Evolutionary conservation across 2,888 invertebrate genomes (phyloP).

Genomic region (Fabriciana adippe): DNA sequence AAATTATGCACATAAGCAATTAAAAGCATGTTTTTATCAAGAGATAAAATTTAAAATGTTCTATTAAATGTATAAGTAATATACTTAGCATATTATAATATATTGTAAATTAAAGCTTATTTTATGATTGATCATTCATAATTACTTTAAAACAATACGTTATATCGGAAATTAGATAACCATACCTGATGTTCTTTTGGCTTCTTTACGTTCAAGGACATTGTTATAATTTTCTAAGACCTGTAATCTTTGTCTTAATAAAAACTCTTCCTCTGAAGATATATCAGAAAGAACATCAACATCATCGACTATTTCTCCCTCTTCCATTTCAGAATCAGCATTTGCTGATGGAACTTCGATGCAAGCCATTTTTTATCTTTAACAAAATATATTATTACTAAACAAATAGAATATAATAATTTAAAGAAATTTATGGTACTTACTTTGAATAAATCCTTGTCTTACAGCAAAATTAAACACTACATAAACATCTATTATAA

Average conservation of each 20-base stretch:
- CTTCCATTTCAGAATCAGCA: constrained; percentile 74
- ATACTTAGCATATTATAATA: too few species aligned
- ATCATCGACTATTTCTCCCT: constrained; percentile 76
- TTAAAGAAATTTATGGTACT: not conserved
- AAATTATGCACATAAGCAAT: too few species aligned
- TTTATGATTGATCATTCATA: too few species aligned
- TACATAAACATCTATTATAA: too few species aligned
- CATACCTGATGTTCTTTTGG: constrained; percentile 65
- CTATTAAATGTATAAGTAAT: too few species aligned
- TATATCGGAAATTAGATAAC: not conserved
- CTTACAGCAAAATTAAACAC: too few species aligned
- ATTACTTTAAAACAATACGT: not conserved
- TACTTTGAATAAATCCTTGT: too few species aligned
- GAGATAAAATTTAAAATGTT: too few species aligned
- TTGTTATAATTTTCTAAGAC: constrained; percentile 76
- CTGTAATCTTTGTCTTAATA: constrained; percentile 69
- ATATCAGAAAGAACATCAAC: constrained; percentile 73
- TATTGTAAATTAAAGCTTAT: too few species aligned
- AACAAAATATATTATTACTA: constrained; percentile 4
- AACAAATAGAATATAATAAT: not conserved
- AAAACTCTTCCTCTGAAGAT: constrained; percentile 75
- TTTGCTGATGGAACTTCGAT: constrained; percentile 53
- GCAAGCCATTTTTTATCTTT: constrained; percentile 54
- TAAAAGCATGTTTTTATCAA: too few species aligned
- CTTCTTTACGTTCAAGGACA: constrained; percentile 76